phyloP scores from a whole-genome alignment of 2,113 vertebrate species.

The Leuciscus idus region DNA sequence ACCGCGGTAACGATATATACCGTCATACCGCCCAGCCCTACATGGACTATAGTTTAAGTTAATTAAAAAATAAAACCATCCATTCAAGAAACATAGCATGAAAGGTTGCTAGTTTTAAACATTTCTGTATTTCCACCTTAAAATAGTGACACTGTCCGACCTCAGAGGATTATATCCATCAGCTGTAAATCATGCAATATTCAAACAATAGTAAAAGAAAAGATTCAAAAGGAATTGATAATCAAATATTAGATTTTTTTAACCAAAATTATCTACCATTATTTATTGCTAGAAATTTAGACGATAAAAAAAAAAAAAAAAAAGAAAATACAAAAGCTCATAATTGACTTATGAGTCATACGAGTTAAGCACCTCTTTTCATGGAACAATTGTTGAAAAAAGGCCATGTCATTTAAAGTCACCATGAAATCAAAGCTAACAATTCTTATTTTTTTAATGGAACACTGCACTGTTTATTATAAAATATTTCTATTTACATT shows the following conservation, averaged over 20 bases:
- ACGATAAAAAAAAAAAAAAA: neutral
- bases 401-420: too few relatives aligned
- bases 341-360: neutral
- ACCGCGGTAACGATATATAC: too few relatives aligned
- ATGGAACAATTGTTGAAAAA: neutral
- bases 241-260: too few relatives aligned
- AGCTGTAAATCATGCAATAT: too few relatives aligned
- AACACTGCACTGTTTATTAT: too few relatives aligned
- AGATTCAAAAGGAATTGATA: too few relatives aligned
- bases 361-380: neutral
- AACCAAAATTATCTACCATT: too few relatives aligned
- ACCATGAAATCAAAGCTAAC: too few relatives aligned
- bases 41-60: neutral
- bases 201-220: too few relatives aligned
- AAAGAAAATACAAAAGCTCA: neutral
- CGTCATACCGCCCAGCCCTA: too few relatives aligned
- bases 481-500: too few relatives aligned
- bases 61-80: neutral
- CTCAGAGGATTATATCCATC: neutral
- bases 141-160: neutral
- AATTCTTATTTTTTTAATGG: too few relatives aligned
- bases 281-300: neutral
- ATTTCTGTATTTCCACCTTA: neutral
- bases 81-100: neutral
- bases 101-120: neutral